Conservation (phyloP, 2,888 invertebrate genomes). For the Meteorus cinctellus region DNA sequence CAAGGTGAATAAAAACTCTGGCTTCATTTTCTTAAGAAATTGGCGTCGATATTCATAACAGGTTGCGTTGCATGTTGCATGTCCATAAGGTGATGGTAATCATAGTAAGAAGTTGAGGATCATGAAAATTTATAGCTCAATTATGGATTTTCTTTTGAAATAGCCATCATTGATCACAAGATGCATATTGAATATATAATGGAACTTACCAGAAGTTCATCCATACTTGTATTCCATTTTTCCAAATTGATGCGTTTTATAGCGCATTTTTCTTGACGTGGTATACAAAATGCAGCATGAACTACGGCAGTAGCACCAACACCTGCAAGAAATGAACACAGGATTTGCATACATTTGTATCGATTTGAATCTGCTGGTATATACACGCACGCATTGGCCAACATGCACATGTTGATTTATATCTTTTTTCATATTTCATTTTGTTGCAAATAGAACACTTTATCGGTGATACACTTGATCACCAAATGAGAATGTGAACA, state of each 20-base stretch:
- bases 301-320: constrained; percentile 98
- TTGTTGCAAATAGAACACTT: too few species aligned
- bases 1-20: too few species aligned
- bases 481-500: too few species aligned
- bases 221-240: constrained; percentile 99
- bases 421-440: background rate
- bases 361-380: background rate
- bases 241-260: constrained; percentile 99
- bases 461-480: too few species aligned
- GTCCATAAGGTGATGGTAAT: too few species aligned
- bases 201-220: constrained; percentile 91
- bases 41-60: too few species aligned
- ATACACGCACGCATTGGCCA: background rate
- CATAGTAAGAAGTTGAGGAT: too few species aligned
- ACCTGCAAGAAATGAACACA: constrained; percentile 75
- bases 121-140: too few species aligned
- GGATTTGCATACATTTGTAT: background rate
- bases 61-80: too few species aligned
- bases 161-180: too few species aligned
- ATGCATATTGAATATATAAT: background rate
- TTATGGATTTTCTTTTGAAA: too few species aligned
- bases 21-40: too few species aligned
- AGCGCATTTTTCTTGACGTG: constrained; percentile 95
- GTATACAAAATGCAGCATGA: constrained; percentile 93
- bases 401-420: background rate